These are phyloP conservation scores for Euschistus heros DNA, from an alignment of 1,140 invertebrate species.

Conservation along the genomic window DNA sequence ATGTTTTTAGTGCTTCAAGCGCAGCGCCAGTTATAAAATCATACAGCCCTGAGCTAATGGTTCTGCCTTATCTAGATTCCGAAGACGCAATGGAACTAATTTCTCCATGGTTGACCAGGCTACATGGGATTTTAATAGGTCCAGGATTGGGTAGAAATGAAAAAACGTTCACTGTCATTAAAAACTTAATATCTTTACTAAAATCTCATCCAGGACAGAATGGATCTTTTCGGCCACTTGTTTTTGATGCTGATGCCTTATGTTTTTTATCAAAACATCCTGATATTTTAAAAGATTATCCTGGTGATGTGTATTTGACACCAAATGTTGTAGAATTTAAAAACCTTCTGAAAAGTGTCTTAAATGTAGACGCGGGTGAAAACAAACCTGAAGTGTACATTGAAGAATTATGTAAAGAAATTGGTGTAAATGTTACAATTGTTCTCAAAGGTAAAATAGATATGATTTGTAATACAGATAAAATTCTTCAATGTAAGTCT, in stretches of 20 bases:
- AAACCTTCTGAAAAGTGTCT: constrained; percentile 50
- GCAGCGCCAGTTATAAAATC: constrained; percentile 84
- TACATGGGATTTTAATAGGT: constrained; percentile 85
- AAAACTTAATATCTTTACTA: constrained; percentile 28
- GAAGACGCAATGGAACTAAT: constrained; percentile 54
- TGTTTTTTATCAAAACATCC: constrained; percentile 69
- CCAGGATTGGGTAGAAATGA: constrained; percentile 76
- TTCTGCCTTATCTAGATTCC: constrained; percentile 73
- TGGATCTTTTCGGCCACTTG: constrained; percentile 45
- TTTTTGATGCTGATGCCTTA: constrained; percentile 93
- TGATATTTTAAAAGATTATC: constrained; percentile 64
- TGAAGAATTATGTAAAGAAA: constrained; percentile 12
- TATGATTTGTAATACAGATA: constrained; percentile 23
- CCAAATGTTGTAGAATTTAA: constrained; percentile 90
- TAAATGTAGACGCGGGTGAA: constrained; percentile 24
- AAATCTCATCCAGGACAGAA: constrained; percentile 16
- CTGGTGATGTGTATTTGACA: constrained; percentile 70
- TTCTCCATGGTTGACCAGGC: constrained; percentile 63
- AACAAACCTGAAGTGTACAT: constrained; percentile 18
- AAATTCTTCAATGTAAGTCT: constrained; percentile 28
- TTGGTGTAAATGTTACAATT: constrained; percentile 27
- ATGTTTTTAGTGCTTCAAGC: constrained; percentile 77
- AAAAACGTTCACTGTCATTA: constrained; percentile 13
- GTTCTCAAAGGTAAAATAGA: constrained; percentile 28
- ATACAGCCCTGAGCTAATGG: constrained; percentile 95